Base-by-base conservation (phyloP, 2,888 invertebrate genomes). In the Platerodrilus igneus region DNA sequence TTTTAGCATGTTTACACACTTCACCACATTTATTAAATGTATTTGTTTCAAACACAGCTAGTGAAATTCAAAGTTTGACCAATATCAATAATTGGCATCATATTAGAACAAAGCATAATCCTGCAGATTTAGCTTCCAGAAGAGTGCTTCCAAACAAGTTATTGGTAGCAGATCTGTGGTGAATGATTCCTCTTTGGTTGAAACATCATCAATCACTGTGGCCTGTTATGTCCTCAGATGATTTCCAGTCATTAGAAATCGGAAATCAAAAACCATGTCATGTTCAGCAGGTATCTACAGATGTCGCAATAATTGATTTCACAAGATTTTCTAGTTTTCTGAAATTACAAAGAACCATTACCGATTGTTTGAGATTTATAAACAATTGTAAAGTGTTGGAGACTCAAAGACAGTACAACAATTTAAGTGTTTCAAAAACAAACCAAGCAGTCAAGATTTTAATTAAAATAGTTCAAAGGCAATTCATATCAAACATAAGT, bases 71-170 rank as follows among this genome's bases (percentile, higher is more conserved):
- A 13, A 16, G n/a, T 13, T 8, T 15, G 3, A 27, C 27, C 3
- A 27, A 27, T 14, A 4, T 9, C 9, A 9, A 14, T 15, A 16
- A 27, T 7, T 27, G 27, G 27, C 16, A 15, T 27, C 27, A 27
- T 14, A 27, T 27, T 13, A 3, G 9, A 4, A 18, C 37, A 5
- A 11, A 9, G 11, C 9, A 21, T 8, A 37, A 37, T 16, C 25
- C 37, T 6, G 37, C 37, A 7, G 23, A 37, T 10, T 10, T 37
- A 6, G 15, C 31, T 3, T 21, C 21, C 14, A n/a, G 37, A 15
- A 13, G 37, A 20, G 11, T 31, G 15, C n/a, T 7, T 9, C 13
- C 27, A 4, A 14, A 4, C 4, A 9, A 27, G n/a, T 15, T 27
- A 6, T 15, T 13, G 15, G 15, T 15, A 6, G 16, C 37, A 2